Base-by-base conservation (phyloP, 2,113 vertebrate species). In the Panurus biarmicus region DNA sequence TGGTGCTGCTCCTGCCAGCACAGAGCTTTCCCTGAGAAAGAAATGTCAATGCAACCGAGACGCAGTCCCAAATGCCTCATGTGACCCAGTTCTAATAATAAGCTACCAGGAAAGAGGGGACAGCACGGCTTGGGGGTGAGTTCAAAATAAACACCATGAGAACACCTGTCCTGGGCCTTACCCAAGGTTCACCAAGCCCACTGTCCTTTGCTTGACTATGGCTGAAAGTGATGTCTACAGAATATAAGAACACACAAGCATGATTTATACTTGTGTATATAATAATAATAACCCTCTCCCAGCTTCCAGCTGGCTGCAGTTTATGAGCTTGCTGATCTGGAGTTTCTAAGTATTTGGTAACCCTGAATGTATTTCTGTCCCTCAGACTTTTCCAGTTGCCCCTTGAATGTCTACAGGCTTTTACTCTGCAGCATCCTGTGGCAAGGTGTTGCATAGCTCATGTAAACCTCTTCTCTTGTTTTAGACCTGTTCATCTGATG, bases 51-150 rank as follows among this genome's bases (percentile, higher is more conserved):
- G 4, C 65, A 73, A n/a, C 23, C 0, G 24, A 90, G 92, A 71
- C 2, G 0, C 44, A 29, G 65, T 96, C 88, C 70, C 85, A 95
- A 71, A 19, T 47, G 78, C 51, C 64, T 81, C 74, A 53, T 82
- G 87, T 89, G 91, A 94, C 61, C 79, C 65, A 84, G 75, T 84
- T 94, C 96, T 95, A 95, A 91, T 85, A 90, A 95, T 95, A 95
- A 90, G 6, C 53, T 93, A 72, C 81, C 48, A 65, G 85, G 91
- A 96, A 95, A 75, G 82, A 77, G 65, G 15, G 69, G 35, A 87
- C 36, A 53, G 69, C 48, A 60, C 69, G 83, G 78, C 14, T 86
- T 71, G 78, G 45, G n/a, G 24, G n/a, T 6, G 26, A 93, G 56
- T 60, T 71, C 85, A 91, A 95, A 96, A 80, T 95, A 87, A 87